A percentile compares a stretch with the other conserved stretches of the same genome.
Evolutionary conservation across 2,797 vertebrate genomes (phyloP).

Genomic region (Poeciliopsis presidionis): DNA sequence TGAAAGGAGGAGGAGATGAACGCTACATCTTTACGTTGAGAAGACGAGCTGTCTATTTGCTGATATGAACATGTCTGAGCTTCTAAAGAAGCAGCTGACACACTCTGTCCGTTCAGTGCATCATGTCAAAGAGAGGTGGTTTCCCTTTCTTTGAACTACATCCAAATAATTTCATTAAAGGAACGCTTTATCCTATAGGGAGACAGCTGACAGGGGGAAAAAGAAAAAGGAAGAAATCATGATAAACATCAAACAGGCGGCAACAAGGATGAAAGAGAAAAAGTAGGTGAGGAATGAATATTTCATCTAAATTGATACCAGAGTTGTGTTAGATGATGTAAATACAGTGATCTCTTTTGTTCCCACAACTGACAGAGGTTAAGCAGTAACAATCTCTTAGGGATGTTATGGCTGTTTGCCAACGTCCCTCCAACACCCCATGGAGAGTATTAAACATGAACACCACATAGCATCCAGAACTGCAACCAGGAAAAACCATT

Average conservation of each 20-base stretch:
- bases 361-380: conserved; percentile 26
- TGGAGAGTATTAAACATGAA: conserved; percentile 17
- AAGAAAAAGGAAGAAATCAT: conserved; percentile 30
- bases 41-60: conserved; percentile 57
- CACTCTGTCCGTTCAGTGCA: conserved; percentile 33
- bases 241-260: conserved; percentile 44
- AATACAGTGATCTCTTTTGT: conserved; percentile 20
- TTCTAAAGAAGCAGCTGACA: conserved; percentile 43
- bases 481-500: conserved; percentile 32
- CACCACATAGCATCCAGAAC: conserved; percentile 2
- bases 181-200: conserved; percentile 51
- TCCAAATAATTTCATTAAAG: conserved; percentile 77
- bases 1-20: conserved; percentile 7
- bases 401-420: conserved; percentile 33
- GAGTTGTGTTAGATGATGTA: conserved; percentile 40
- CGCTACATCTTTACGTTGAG: conserved; percentile 38
- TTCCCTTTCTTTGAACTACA: conserved; percentile 49
- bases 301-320: conserved; percentile 52
- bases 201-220: conserved; percentile 45
- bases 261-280: conserved; percentile 18
- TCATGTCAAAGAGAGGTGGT: conserved; percentile 65
- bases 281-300: conserved; percentile 25
- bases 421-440: background rate
- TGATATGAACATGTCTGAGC: conserved; percentile 45
- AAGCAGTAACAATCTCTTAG: conserved; percentile 40